Base-by-base conservation (phyloP, 92 coral and sea anemone genomes). In the Epizoanthus rinbou region DNA sequence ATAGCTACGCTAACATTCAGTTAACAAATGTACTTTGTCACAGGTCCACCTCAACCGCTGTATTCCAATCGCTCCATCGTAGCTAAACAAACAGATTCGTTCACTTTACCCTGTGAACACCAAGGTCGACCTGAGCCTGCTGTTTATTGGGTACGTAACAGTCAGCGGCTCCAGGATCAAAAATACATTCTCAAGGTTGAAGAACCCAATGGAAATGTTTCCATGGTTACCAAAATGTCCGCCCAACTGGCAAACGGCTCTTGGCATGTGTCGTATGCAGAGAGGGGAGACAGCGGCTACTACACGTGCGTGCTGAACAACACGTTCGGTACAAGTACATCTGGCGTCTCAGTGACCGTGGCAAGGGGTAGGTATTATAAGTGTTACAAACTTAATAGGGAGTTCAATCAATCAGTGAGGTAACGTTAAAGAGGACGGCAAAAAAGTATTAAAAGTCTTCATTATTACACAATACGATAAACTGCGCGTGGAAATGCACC, bases 51-150 rank as follows among this genome's bases (percentile, higher is more conserved):
- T n/a, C 81, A 37, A 59, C 81, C 81, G 0, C 33, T 76, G 53
- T 37, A 76, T 64, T 14, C 33, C 13, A 37, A 59, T 18, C 81
- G 81, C 69, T 28, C 53, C 69, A 3, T 59, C 43, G 81, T 76
- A 5, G 50, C 23, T 37, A 35, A 21, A 76, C 56, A 76, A 58
- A 16, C 23, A 8, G 41, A 14, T 3, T 35, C 81, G 9, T n/a
- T 59, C 56, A 76, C 6, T 58, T 59, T 76, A 54, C 69, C 81
- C 4, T 76, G 81, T 23, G 81, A 76, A 5, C 58, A 76, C 69
- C 68, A 13, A 19, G 81, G 81, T 39, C 81, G 69, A 58, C 81
- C 81, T 57, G 81, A 76, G 81, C 81, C 81, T 54, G 62, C 35
- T 31, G 53, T 76, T 21, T 57, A 57, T 15, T 76, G 81, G 81